Evolutionary conservation across 1,140 invertebrate species (phyloP).

Genomic region (Gryllus bimaculatus): DNA sequence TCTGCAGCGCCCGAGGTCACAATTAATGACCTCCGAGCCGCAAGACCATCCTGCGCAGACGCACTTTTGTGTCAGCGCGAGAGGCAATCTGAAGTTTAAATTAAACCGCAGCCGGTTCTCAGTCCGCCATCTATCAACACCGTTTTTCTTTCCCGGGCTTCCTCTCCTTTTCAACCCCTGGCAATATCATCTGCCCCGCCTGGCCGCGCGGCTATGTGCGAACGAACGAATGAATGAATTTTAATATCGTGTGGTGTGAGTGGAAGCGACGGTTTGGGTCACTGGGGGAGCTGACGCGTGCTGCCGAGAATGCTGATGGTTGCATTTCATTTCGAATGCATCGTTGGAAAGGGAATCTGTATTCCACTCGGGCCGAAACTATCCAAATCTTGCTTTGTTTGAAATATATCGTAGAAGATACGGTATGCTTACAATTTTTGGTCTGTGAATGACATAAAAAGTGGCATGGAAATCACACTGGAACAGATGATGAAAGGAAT

Average conservation of each 20-base stretch:
- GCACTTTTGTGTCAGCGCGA: neutral
- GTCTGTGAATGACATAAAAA: too few species aligned
- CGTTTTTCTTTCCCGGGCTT: neutral
- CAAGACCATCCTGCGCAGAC: neutral
- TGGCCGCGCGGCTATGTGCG: too few species aligned
- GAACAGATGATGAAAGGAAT: too few species aligned
- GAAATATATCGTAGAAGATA: too few species aligned
- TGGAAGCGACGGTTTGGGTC: neutral
- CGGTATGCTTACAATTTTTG: too few species aligned
- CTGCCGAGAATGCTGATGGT: neutral
- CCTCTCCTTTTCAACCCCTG: neutral
- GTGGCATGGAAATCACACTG: too few species aligned
- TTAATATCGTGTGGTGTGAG: neutral
- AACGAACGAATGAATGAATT: neutral
- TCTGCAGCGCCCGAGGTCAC: neutral
- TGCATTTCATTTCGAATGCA: neutral
- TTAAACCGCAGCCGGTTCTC: neutral
- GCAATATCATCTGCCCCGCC: neutral
- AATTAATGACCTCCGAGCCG: neutral
- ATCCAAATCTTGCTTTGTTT: too few species aligned
- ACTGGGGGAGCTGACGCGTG: neutral
- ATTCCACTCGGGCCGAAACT: too few species aligned
- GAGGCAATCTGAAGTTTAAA: neutral
- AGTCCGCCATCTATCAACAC: neutral
- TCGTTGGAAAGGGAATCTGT: neutral